Percentiles rank a stretch among this genome's conserved stretches.
phyloP scores from a whole-genome alignment of 2,797 vertebrate genomes.

The Poecilia picta region DNA sequence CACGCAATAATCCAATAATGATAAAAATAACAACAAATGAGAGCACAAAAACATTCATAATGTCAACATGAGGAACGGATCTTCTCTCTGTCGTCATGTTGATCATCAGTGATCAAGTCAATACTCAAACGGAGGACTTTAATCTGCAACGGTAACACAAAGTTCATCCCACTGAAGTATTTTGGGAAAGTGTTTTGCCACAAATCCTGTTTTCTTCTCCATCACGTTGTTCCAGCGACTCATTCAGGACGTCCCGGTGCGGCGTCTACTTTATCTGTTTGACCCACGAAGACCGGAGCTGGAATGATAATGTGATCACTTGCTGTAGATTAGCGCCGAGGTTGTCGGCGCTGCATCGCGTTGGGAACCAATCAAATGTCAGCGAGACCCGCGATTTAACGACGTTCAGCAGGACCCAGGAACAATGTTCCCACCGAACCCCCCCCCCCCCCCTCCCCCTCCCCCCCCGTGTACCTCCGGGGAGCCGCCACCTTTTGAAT shows the following conservation, averaged over 20 bases:
- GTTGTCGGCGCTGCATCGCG: neutral
- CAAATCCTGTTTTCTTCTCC: neutral
- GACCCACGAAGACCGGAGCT: neutral
- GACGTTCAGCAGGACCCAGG: neutral
- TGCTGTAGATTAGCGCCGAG: no score
- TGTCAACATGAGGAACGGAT: constrained; percentile 27
- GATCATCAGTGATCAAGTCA: constrained; percentile 41
- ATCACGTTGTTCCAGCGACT: neutral
- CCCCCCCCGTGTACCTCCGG: neutral
- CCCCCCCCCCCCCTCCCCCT: no score
- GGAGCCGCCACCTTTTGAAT: neutral
- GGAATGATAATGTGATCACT: neutral
- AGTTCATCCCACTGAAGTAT: neutral
- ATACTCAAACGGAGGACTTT: neutral
- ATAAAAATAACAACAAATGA: no score
- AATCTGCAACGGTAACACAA: neutral
- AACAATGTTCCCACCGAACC: no score
- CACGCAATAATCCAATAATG: no score
- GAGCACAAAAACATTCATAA: no score
- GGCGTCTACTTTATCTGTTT: neutral
- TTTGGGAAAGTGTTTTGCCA: neutral
- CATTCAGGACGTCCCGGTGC: neutral
- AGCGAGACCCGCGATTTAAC: neutral
- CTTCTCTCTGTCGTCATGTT: neutral
- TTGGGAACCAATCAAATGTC: neutral